Percentiles rank a stretch among this genome's conserved stretches.
These are phyloP conservation scores for Steinernema scapterisci DNA, from an alignment of 2,888 invertebrate genomes.

Conservation along the genomic window DNA sequence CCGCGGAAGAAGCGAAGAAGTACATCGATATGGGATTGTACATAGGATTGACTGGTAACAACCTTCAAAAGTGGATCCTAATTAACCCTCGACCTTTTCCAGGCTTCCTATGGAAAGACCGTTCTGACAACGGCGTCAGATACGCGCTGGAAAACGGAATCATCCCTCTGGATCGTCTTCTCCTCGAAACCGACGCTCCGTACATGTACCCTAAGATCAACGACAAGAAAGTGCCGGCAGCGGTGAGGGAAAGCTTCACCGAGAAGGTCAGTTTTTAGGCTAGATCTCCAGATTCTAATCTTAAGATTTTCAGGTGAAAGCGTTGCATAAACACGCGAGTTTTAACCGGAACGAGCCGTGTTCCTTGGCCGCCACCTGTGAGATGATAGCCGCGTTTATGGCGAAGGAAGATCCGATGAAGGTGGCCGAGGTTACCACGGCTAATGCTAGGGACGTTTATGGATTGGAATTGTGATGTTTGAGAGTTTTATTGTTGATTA, in stretches of 20 bases:
- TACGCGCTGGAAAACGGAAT: slow-evolving; percentile 80
- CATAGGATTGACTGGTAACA: slow-evolving; percentile 79
- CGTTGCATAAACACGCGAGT: slow-evolving; percentile 79
- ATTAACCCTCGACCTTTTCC: slow-evolving; percentile 54
- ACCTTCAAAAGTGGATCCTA: background rate
- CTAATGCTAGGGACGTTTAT: slow-evolving; percentile 58
- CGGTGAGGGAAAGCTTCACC: slow-evolving; percentile 78
- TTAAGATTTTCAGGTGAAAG: slow-evolving; percentile 34
- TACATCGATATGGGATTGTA: slow-evolving; percentile 86
- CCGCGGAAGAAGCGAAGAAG: slow-evolving; percentile 80
- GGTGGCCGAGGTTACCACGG: slow-evolving; percentile 55
- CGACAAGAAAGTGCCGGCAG: slow-evolving; percentile 85
- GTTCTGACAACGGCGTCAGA: slow-evolving; percentile 86
- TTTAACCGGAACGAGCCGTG: slow-evolving; percentile 96
- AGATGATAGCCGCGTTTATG: slow-evolving; percentile 85
- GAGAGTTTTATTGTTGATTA: too few species aligned
- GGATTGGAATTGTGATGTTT: slow-evolving; percentile 30
- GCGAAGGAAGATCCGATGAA: slow-evolving; percentile 37
- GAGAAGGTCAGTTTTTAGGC: slow-evolving; percentile 37
- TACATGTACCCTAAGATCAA: slow-evolving; percentile 92
- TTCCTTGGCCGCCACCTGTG: slow-evolving; percentile 86
- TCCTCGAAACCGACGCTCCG: slow-evolving; percentile 91
- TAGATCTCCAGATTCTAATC: background rate
- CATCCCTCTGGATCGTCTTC: slow-evolving; percentile 81
- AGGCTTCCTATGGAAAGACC: slow-evolving; percentile 87